Evolutionary conservation across 2,888 invertebrate species (phyloP).

Genomic region (Sepiola atlantica): DNA sequence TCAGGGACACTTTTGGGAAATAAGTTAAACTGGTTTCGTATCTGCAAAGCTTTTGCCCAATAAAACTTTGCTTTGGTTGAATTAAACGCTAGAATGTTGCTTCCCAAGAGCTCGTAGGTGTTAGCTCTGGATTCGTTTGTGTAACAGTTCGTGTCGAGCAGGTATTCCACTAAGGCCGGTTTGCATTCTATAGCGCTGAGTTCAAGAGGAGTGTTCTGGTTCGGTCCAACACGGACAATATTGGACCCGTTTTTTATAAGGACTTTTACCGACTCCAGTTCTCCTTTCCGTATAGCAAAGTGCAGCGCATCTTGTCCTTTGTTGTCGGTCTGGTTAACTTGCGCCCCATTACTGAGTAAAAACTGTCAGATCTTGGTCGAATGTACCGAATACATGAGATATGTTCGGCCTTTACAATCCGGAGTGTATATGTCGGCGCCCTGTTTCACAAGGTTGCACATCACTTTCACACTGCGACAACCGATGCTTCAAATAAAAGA

Average conservation of each 20-base stretch:
- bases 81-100: background rate
- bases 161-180: background rate
- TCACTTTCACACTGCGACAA: background rate
- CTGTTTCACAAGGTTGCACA: background rate
- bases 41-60: background rate
- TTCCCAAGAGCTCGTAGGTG: background rate
- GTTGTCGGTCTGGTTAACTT: background rate
- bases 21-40: background rate
- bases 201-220: background rate
- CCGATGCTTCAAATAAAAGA: background rate
- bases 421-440: background rate
- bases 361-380: background rate
- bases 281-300: background rate
- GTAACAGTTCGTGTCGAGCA: background rate
- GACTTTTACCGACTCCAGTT: background rate
- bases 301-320: slow-evolving; percentile 32
- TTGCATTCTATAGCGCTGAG: background rate
- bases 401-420: background rate
- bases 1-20: background rate
- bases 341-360: background rate
- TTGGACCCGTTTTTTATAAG: background rate
- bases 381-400: background rate
- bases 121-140: background rate
- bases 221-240: background rate
- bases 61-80: background rate